Percentiles rank a stretch among this genome's conserved stretches.
These are phyloP conservation scores for Hypolimnas misippus DNA, from an alignment of 2,888 invertebrate genomes.

Conservation along the genomic window DNA sequence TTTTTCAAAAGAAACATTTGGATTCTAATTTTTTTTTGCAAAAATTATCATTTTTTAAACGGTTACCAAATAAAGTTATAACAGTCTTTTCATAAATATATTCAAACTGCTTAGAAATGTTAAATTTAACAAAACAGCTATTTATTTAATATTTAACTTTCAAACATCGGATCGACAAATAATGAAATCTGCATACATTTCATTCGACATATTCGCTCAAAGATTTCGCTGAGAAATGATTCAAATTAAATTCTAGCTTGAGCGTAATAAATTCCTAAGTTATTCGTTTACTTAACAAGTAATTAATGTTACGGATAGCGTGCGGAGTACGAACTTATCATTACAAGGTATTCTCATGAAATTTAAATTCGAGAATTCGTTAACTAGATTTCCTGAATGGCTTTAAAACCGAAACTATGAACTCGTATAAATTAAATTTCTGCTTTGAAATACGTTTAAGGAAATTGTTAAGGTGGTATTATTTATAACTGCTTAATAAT, in stretches of 20 bases:
- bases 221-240: neutral
- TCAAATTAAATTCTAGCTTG: neutral
- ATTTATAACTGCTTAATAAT: neutral
- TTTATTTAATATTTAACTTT: no score
- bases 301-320: conserved; percentile 25
- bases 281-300: conserved; percentile 26
- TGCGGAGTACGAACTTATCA: conserved; percentile 7
- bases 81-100: no score
- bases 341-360: conserved; percentile 17
- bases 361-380: conserved; percentile 27
- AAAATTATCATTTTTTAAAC: no score
- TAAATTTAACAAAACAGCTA: no score
- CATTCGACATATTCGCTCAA: neutral
- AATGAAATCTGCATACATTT: neutral
- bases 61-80: no score
- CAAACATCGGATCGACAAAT: no score
- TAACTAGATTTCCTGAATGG: conserved; percentile 25
- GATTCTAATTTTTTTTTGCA: no score
- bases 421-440: conserved; percentile 23
- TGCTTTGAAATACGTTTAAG: conserved; percentile 9
- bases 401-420: conserved; percentile 21
- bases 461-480: neutral
- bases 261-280: conserved; percentile 21
- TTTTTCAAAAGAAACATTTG: no score
- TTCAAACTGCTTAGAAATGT: no score